A percentile compares a stretch with the other conserved stretches of the same genome.
Evolutionary conservation across 2,113 vertebrate genomes (phyloP).

Genomic region (Ctenodactylus gundi): DNA sequence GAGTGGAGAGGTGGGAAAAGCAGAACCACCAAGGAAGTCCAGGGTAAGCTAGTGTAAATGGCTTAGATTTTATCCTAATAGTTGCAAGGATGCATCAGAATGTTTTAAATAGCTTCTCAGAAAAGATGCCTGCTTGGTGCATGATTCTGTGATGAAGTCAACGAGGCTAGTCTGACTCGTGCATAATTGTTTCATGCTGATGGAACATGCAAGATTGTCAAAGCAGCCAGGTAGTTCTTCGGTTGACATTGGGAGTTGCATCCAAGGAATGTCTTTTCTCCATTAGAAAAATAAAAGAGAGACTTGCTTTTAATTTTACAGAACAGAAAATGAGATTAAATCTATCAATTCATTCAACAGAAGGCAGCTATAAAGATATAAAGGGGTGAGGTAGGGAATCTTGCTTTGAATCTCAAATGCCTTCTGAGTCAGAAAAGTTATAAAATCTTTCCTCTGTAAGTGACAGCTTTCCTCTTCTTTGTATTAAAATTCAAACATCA

Average conservation of each 20-base stretch:
- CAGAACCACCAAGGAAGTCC: neutral
- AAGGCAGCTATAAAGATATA: neutral
- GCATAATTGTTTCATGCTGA: conserved; percentile 1
- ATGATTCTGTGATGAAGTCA: neutral
- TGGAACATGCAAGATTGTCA: neutral
- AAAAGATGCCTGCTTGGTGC: neutral
- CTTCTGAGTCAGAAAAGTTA: neutral
- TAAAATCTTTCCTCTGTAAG: neutral
- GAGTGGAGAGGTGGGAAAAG: neutral
- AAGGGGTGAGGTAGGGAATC: neutral
- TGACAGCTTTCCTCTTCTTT: neutral
- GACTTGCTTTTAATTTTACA: conserved; percentile 18
- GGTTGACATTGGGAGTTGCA: neutral
- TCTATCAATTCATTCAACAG: neutral
- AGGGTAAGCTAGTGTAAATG: neutral
- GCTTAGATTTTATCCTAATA: neutral
- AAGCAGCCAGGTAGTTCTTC: neutral
- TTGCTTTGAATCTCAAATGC: conserved; percentile 28
- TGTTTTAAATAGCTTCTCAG: conserved; percentile 46
- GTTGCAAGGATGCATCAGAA: neutral
- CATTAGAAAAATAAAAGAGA: neutral
- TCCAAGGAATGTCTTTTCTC: neutral
- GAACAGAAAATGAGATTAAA: conserved; percentile 7
- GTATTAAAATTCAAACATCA: neutral
- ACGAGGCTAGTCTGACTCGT: neutral